Evolutionary conservation across 1,140 invertebrate species (phyloP), one percentile per base, ranked within the genome.

Genomic region (Tetragonula clypearis): DNA sequence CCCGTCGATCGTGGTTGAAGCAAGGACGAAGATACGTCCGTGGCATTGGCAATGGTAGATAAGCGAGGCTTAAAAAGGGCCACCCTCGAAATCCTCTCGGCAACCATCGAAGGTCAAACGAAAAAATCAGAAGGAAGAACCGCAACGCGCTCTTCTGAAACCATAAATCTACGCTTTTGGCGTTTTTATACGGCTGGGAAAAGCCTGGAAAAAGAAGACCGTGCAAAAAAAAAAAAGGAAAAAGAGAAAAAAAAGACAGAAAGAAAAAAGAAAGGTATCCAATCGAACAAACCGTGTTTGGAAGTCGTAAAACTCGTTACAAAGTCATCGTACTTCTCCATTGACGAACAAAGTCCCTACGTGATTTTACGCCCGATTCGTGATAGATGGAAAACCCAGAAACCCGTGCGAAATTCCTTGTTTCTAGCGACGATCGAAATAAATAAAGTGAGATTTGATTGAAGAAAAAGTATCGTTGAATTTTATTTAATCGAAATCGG

Each of bases 21-120:
- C 90, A 92, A 93, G 91, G 92, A 90, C 92, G 88, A 87, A 49
- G 3, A 53, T 55, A 84, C 6, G 90, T 49, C 62, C n/a, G 55
- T 62, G 84, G 87, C 60, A 91, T 91, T 88, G 90, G 86, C 87
- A 75, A 89, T n/a, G 85, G 49, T 66, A 92, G 91, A 93, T 92
- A 92, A 89, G 87, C 76, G 62, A 73, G 55, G 81, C 62, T 17
- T 77, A 35, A 81, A 69, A 86, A 78, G 80, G 82, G 30, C 75
- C 86, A 75, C 14, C 87, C 62, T 85, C 83, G 60, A 79, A 60
- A 81, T 86, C 62, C 35, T 73, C 56, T 11, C n/a, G 35, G 58
- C 74, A 65, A 56, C 17, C 41, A 17, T 84, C 87, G 91, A 93
- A 93, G 93, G 93, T 93, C 92, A 92, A 84, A 88, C 77, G 56